phyloP scores from a whole-genome alignment of 2,888 invertebrate genomes.

The Parelbella ahira region DNA sequence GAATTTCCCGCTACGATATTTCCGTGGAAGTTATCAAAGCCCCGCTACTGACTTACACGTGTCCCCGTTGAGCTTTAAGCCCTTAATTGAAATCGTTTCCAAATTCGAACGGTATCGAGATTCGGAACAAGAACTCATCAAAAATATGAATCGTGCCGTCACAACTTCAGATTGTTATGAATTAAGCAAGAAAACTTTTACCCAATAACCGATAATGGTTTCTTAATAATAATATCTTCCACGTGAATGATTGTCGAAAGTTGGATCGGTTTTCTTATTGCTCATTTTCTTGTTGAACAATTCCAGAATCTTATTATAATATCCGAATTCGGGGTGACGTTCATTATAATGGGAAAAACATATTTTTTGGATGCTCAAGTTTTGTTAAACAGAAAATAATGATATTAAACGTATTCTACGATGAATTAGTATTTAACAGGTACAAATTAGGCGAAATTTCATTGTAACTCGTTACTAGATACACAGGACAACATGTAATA shows the following conservation, averaged over 20 bases:
- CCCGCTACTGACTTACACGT: slow-evolving; percentile 26
- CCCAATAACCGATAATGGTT: slow-evolving; percentile 52
- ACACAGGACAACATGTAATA: too few relatives aligned
- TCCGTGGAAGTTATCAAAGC: slow-evolving; percentile 48
- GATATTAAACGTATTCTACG: too few relatives aligned
- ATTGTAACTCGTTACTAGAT: too few relatives aligned
- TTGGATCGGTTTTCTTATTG: slow-evolving; percentile 44
- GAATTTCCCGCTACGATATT: slow-evolving; percentile 52
- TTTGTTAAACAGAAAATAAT: too few relatives aligned
- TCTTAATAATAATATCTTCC: slow-evolving; percentile 45
- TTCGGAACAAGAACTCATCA: slow-evolving; percentile 9
- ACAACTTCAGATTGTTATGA: slow-evolving; percentile 29
- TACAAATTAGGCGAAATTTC: too few relatives aligned
- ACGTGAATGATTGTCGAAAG: slow-evolving; percentile 46
- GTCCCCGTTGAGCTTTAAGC: slow-evolving; percentile 30
- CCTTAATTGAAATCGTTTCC: slow-evolving; percentile 13
- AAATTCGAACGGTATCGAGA: slow-evolving; percentile 11
- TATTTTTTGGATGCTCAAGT: too few relatives aligned
- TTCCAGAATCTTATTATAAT: background rate
- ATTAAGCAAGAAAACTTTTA: slow-evolving; percentile 44
- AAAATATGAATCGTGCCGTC: slow-evolving; percentile 9
- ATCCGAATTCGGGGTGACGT: background rate
- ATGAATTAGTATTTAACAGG: too few relatives aligned
- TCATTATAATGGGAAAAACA: background rate
- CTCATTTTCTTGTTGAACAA: slow-evolving; percentile 28